These are phyloP conservation scores for Tylochromis polylepis DNA, from an alignment of 2,113 vertebrate genomes.

Conservation along the genomic window DNA sequence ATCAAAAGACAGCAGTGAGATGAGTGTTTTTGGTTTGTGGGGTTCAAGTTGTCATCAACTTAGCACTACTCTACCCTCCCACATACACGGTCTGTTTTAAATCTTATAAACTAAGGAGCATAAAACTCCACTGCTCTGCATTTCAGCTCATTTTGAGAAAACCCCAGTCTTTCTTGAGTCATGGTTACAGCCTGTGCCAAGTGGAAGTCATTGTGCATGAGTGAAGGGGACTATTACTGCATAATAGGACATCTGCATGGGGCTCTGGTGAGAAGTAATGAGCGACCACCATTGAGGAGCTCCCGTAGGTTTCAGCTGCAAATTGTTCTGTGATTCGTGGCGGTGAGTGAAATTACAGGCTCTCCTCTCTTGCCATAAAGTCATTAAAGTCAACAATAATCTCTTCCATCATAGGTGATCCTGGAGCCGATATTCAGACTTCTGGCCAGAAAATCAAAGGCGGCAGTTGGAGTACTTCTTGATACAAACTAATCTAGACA, in stretches of 20 bases:
- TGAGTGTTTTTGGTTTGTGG: accelerated
- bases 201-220: constrained; percentile 17
- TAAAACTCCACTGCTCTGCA: neutral
- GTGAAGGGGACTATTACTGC: neutral
- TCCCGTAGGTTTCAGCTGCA: constrained; percentile 11
- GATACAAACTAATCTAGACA: neutral
- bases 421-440: neutral
- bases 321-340: constrained; percentile 9
- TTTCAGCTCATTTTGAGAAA: neutral
- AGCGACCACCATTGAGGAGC: neutral
- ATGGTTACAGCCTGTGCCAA: neutral
- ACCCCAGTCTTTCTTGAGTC: neutral
- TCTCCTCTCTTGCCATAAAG: neutral
- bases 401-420: neutral
- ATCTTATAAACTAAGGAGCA: neutral
- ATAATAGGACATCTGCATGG: constrained; percentile 46
- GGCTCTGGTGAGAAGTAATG: neutral
- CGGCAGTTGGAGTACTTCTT: constrained; percentile 10
- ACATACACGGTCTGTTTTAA: accelerated
- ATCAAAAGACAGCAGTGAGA: neutral
- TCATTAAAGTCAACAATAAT: constrained; percentile 33
- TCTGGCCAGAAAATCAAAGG: constrained; percentile 13
- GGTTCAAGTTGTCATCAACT: neutral
- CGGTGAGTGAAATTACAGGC: constrained; percentile 10
- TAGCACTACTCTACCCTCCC: neutral